Evolutionary conservation across 2,113 vertebrate species (phyloP).

Genomic region (Pterocles gutturalis): DNA sequence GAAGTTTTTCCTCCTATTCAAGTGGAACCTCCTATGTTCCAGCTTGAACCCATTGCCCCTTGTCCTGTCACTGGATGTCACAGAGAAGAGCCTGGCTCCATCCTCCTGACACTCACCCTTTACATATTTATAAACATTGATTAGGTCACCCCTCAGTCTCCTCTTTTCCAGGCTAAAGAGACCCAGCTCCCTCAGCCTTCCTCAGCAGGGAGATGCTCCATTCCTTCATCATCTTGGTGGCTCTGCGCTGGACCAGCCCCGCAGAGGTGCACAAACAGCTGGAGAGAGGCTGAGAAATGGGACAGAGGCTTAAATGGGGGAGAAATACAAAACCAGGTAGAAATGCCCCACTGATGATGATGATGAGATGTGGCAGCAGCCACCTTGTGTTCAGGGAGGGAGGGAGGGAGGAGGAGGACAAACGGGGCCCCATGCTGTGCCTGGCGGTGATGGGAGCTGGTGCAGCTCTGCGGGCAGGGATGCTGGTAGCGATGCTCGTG

Average conservation of each 20-base stretch:
- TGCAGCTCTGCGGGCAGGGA: not conserved
- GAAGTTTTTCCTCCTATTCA: too few relatives aligned
- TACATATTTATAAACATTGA: too few relatives aligned
- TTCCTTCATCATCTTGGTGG: too few relatives aligned
- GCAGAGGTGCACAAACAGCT: not conserved
- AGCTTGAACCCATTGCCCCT: too few relatives aligned
- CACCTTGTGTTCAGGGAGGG: not conserved
- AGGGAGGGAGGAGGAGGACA: not conserved
- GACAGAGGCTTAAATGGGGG: fast-evolving
- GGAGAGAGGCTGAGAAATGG: not conserved
- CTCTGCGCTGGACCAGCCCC: not conserved
- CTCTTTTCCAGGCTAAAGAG: too few relatives aligned
- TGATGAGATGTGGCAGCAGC: fast-evolving
- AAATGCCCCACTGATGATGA: fast-evolving
- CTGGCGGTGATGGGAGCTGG: not conserved
- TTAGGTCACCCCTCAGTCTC: too few relatives aligned
- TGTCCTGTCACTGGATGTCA: too few relatives aligned
- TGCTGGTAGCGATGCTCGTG: not conserved
- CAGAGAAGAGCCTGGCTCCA: too few relatives aligned
- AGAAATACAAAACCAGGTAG: not conserved
- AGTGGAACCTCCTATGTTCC: too few relatives aligned
- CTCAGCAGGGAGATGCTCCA: too few relatives aligned
- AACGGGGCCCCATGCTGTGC: not conserved
- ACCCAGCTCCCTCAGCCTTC: too few relatives aligned
- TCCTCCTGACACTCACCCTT: too few relatives aligned